phyloP scores from a whole-genome alignment of 2,797 vertebrate species.

The Liparis tanakae region DNA sequence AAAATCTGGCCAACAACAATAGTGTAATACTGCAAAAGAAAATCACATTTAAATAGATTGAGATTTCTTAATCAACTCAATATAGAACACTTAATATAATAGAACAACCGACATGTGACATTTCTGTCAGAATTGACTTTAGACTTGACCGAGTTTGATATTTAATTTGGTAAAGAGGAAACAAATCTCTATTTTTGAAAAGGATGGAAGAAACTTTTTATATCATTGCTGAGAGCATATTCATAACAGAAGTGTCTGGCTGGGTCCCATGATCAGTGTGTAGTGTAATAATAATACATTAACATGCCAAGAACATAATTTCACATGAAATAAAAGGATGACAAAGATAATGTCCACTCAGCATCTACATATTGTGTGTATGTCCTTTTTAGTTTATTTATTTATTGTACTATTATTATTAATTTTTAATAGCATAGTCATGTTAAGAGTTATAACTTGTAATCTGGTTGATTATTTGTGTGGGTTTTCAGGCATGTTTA shows the following conservation, averaged over 20 bases:
- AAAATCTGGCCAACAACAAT: conserved; percentile 14
- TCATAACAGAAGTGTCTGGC: conserved; percentile 65
- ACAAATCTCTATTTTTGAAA: conserved; percentile 55
- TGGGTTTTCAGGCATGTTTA: conserved; percentile 9
- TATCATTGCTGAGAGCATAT: conserved; percentile 15
- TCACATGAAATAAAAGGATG: background rate
- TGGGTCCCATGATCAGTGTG: conserved; percentile 54
- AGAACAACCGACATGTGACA: background rate
- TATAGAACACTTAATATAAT: background rate
- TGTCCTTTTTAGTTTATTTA: background rate
- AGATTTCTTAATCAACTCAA: background rate
- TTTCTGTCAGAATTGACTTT: background rate
- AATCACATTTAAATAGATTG: background rate
- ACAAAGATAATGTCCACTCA: background rate
- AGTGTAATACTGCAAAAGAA: background rate
- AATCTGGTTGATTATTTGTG: conserved; percentile 7
- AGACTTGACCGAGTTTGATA: conserved; percentile 36
- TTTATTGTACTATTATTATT: background rate
- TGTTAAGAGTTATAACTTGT: conserved; percentile 9
- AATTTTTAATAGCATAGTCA: background rate
- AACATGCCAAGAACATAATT: conserved; percentile 3
- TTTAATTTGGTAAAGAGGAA: conserved; percentile 59
- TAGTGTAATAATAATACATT: conserved; percentile 37
- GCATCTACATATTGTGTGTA: background rate
- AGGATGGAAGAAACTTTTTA: conserved; percentile 46